Evolutionary conservation across 2,888 invertebrate species (phyloP).

Genomic region (Drepanosiphum platanoidis): DNA sequence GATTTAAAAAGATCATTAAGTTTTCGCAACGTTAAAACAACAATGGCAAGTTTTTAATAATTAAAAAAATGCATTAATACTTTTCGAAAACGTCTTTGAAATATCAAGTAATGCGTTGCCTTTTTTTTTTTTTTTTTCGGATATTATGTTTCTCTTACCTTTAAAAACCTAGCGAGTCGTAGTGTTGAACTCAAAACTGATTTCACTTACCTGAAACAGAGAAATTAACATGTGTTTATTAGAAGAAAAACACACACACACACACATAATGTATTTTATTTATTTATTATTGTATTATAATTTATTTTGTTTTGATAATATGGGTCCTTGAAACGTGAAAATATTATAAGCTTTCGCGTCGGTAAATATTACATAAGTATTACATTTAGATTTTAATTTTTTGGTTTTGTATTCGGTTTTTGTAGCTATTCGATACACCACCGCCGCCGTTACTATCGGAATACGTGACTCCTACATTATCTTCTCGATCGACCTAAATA

Average conservation of each 20-base stretch:
- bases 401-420: too few relatives aligned
- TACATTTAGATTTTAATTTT: too few relatives aligned
- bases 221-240: not conserved
- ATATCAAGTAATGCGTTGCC: not conserved
- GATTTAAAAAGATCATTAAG: constrained; percentile 17
- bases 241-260: not conserved
- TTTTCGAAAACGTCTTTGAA: not conserved
- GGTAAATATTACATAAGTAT: too few relatives aligned
- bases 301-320: not conserved
- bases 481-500: too few relatives aligned
- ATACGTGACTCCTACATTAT: too few relatives aligned
- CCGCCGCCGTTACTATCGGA: too few relatives aligned
- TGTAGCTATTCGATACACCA: too few relatives aligned
- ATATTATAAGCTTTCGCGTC: too few relatives aligned
- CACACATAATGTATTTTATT: not conserved
- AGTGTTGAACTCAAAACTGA: not conserved
- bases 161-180: not conserved
- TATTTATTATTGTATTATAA: not conserved
- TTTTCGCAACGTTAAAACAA: not conserved
- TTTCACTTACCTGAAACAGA: constrained; percentile 18
- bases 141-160: not conserved
- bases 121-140: too few relatives aligned
- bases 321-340: too few relatives aligned
- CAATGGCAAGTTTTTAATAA: not conserved
- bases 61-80: not conserved